Evolutionary conservation across 2,888 invertebrate species (phyloP).

Genomic region (Mongoloraphidia duomilia): DNA sequence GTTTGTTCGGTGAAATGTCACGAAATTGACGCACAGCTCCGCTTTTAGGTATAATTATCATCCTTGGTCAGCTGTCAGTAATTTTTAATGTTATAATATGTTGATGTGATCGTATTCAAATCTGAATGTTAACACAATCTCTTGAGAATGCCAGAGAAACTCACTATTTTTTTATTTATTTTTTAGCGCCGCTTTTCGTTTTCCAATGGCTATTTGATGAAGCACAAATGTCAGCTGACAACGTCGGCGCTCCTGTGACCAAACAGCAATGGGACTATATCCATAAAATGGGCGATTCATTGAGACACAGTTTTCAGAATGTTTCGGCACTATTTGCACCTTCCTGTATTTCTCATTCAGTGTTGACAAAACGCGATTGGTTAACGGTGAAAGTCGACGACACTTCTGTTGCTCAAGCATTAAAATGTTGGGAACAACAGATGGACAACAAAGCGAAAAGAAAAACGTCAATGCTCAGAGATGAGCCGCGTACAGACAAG

Average conservation of each 20-base stretch:
- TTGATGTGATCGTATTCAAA: too few species aligned
- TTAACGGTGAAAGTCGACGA: slow-evolving; percentile 70
- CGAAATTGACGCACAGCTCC: too few species aligned
- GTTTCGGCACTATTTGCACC: slow-evolving; percentile 87
- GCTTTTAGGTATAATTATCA: too few species aligned
- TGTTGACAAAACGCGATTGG: slow-evolving; percentile 80
- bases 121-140: too few species aligned
- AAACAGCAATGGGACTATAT: slow-evolving; percentile 90
- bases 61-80: too few species aligned
- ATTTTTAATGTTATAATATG: too few species aligned
- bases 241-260: slow-evolving; percentile 77
- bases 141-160: too few species aligned
- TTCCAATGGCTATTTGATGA: slow-evolving; percentile 94
- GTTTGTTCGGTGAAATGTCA: too few species aligned
- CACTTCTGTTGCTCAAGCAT: slow-evolving; percentile 67
- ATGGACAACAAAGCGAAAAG: slow-evolving; percentile 27
- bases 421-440: slow-evolving; percentile 74
- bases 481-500: slow-evolving; percentile 17
- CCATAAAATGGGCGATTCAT: slow-evolving; percentile 74
- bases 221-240: slow-evolving; percentile 85
- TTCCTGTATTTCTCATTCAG: slow-evolving; percentile 84
- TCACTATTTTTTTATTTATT: slow-evolving; percentile 5
- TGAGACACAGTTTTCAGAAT: slow-evolving; percentile 65
- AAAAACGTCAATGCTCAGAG: slow-evolving; percentile 16
- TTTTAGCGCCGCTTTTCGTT: slow-evolving; percentile 72